A percentile compares a stretch with the other conserved stretches of the same genome.
Evolutionary conservation across 2,888 invertebrate species (phyloP).

Genomic region (Xanthostigma xanthostigma): DNA sequence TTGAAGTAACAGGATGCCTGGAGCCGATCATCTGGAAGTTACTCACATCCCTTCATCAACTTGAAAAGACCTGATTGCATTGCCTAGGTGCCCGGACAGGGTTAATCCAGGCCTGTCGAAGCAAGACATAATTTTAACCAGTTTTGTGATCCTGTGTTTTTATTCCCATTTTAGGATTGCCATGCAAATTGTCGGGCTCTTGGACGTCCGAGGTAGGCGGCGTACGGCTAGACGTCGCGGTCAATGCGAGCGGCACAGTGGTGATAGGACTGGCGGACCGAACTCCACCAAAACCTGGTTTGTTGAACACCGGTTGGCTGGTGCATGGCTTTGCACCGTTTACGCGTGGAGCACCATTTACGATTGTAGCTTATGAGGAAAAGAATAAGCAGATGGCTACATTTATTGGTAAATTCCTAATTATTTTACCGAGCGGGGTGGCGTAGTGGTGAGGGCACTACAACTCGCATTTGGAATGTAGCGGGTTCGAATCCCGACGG

Average conservation of each 20-base stretch:
- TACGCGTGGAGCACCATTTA: conserved; percentile 17
- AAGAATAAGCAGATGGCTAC: conserved; percentile 18
- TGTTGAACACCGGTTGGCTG: conserved; percentile 18
- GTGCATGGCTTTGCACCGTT: conserved; percentile 19
- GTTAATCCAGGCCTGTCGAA: too few species aligned
- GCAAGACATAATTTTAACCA: too few species aligned
- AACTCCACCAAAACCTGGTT: conserved; percentile 10
- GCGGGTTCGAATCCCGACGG: too few species aligned
- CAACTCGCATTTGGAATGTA: too few species aligned
- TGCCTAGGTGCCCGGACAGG: too few species aligned
- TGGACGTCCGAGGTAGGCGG: conserved; percentile 22
- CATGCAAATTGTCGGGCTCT: conserved; percentile 19
- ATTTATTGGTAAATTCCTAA: conserved; percentile 19
- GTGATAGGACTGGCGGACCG: conserved; percentile 6
- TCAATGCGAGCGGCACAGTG: conserved; percentile 7
- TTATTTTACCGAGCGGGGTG: background rate
- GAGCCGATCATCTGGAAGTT: too few species aligned
- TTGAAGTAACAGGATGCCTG: too few species aligned
- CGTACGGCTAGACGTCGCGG: conserved; percentile 12
- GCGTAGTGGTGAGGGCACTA: too few species aligned
- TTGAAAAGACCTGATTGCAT: too few species aligned
- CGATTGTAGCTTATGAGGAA: conserved; percentile 17
- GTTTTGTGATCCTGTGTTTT: background rate
- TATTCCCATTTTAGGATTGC: conserved; percentile 11
- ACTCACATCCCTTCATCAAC: too few species aligned